Evolutionary conservation across 2,113 vertebrate species (phyloP), one percentile per base, ranked within the genome.

Genomic region (Tetrao urogallus): DNA sequence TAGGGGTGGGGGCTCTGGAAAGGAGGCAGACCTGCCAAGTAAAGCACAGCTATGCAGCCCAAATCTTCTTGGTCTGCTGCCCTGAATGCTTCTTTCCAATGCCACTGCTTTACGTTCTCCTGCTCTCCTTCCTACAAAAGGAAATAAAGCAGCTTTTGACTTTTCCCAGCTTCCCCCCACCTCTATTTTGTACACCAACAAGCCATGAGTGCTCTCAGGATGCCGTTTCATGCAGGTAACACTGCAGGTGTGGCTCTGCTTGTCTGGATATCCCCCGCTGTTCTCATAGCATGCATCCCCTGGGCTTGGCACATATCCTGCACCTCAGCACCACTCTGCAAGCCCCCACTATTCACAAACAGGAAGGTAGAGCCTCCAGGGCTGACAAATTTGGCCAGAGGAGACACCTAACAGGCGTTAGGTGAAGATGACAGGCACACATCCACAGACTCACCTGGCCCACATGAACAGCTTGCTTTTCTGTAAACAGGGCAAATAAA

Each of bases 171-270:
- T 75, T 80, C 86, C 60, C 57, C 42, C 11, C 16, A 0, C n/a
- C 13, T 32, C 30, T 57, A 0, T 47, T 82, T 67, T 40, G 17
- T 52, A 40, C 5, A 1, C 20, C 6, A 89, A 6, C 0, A 0
- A 28, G 52, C 61, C 3, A 1, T 19, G 34, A 38, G 38, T 11
- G 58, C 40, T 43, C 47, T 56, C 16, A 19, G 73, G 34, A 90
- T 78, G 34, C 48, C 1, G 12, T 69, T 71, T 78, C 60, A 0
- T 0, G 22, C 2, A 2, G 30, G 8, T 58, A 40, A 28, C 1
- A 0, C 34, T 36, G 38, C 24, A 77, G 64, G 36, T 77, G 27
- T 58, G 56, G 57, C 73, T 90, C 67, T 86, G 67, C 64, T 58
- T 47, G 17, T 34, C 72, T 6, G 10, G 0, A 0, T 36, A 65